A percentile compares a stretch with the other conserved stretches of the same genome.
phyloP scores from a whole-genome alignment of 2,888 invertebrate genomes.

The Calameuta filiformis region DNA sequence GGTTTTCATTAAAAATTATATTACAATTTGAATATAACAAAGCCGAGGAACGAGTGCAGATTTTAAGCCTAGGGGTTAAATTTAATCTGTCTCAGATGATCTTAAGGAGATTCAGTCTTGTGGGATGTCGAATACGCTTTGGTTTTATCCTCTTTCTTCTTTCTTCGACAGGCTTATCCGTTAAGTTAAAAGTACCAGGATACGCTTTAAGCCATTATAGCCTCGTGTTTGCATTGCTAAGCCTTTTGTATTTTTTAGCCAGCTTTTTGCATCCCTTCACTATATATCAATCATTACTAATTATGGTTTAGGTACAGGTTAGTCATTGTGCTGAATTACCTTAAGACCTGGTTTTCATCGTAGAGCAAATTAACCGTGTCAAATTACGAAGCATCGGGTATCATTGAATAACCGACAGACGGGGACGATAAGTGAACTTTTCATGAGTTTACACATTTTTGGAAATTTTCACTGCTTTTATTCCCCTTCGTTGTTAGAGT shows the following conservation, averaged over 20 bases:
- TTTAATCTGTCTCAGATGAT: not conserved
- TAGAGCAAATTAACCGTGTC: not conserved
- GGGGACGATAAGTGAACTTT: not conserved
- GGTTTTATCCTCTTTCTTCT: not conserved
- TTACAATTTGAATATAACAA: not conserved
- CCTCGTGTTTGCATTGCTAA: too few species aligned
- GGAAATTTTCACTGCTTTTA: not conserved
- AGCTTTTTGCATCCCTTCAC: too few species aligned
- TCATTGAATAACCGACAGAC: not conserved
- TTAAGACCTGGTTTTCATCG: not conserved
- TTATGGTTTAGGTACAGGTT: too few species aligned
- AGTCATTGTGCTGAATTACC: too few species aligned
- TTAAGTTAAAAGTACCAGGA: too few species aligned
- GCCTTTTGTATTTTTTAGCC: too few species aligned
- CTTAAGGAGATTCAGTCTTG: not conserved
- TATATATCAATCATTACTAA: too few species aligned
- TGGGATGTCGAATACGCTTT: not conserved
- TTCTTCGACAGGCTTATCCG: too few species aligned
- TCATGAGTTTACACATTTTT: too few species aligned
- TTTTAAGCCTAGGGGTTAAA: not conserved
- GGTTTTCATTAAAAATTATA: not conserved
- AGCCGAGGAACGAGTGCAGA: not conserved
- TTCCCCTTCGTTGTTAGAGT: not conserved
- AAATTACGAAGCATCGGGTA: not conserved
- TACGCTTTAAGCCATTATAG: too few species aligned